A percentile compares a stretch with the other conserved stretches of the same genome.
phyloP scores from a whole-genome alignment of 2,113 vertebrate genomes.

The Excalfactoria chinensis region DNA sequence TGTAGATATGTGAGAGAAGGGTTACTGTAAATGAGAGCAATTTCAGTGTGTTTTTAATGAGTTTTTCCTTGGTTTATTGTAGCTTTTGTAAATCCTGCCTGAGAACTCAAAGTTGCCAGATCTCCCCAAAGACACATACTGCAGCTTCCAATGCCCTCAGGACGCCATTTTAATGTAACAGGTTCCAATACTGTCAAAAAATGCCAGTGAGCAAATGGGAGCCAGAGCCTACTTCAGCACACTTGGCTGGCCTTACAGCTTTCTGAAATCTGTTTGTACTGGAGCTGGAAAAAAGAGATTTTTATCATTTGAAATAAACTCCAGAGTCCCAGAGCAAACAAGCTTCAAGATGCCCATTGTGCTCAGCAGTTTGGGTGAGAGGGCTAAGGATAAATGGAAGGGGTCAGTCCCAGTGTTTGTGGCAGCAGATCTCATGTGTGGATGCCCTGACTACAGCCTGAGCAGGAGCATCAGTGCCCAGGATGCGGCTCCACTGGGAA shows the following conservation, averaged over 20 bases:
- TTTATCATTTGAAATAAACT: conserved; percentile 48
- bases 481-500: background rate
- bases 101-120: conserved; percentile 55
- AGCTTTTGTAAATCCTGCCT: conserved; percentile 61
- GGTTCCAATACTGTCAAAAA: conserved; percentile 43
- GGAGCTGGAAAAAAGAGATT: conserved; percentile 69
- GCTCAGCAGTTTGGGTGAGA: conserved; percentile 5
- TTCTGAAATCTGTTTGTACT: conserved; percentile 60
- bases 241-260: conserved; percentile 63
- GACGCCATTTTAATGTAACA: conserved; percentile 30
- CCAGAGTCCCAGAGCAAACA: conserved; percentile 33
- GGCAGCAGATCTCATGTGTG: fast-evolving
- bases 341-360: background rate
- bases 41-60: conserved; percentile 62
- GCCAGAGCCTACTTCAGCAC: conserved; percentile 45
- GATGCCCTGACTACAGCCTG: fast-evolving
- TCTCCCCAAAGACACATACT: conserved; percentile 21
- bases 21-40: conserved; percentile 7
- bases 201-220: conserved; percentile 44
- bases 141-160: conserved; percentile 49
- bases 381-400: background rate
- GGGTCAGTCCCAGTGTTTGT: background rate
- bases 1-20: background rate
- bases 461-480: background rate
- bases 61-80: conserved; percentile 72